A percentile compares a stretch with the other conserved stretches of the same genome.
Evolutionary conservation across 2,888 invertebrate genomes (phyloP).

Genomic region (Augiades crinisus): DNA sequence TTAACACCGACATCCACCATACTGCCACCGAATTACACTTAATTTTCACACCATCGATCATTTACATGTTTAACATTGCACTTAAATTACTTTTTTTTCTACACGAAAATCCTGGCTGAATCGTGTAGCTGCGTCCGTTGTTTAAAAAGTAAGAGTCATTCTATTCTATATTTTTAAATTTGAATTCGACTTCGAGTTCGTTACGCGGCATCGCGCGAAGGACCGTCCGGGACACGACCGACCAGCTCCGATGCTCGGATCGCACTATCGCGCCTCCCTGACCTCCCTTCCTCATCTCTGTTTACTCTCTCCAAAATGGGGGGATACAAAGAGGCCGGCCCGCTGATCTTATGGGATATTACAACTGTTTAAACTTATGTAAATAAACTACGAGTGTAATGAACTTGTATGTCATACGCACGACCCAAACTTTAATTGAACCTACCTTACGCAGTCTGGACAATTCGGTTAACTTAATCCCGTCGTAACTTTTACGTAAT

Average conservation of each 20-base stretch:
- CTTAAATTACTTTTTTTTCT: conserved; percentile 41
- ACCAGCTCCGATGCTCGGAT: conserved; percentile 57
- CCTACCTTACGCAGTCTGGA: background rate
- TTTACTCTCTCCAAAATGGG: conserved; percentile 73
- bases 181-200: conserved; percentile 36
- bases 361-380: conserved; percentile 61
- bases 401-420: conserved; percentile 36
- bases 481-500: background rate
- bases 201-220: conserved; percentile 47
- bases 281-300: conserved; percentile 71
- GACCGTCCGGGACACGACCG: conserved; percentile 58
- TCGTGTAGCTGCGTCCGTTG: conserved; percentile 34
- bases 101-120: conserved; percentile 37
- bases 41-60: conserved; percentile 65
- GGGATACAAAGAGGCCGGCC: conserved; percentile 62
- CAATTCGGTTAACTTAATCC: background rate
- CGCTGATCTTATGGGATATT: conserved; percentile 51
- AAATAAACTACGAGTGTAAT: conserved; percentile 43
- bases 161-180: conserved; percentile 37
- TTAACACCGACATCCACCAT: conserved; percentile 79
- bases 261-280: conserved; percentile 71
- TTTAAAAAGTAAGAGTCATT: conserved; percentile 38
- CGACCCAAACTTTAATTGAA: background rate
- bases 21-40: conserved; percentile 71
- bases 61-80: conserved; percentile 59